These are phyloP conservation scores for Agonum fuliginosum DNA, from an alignment of 2,888 invertebrate genomes.

Conservation along the genomic window DNA sequence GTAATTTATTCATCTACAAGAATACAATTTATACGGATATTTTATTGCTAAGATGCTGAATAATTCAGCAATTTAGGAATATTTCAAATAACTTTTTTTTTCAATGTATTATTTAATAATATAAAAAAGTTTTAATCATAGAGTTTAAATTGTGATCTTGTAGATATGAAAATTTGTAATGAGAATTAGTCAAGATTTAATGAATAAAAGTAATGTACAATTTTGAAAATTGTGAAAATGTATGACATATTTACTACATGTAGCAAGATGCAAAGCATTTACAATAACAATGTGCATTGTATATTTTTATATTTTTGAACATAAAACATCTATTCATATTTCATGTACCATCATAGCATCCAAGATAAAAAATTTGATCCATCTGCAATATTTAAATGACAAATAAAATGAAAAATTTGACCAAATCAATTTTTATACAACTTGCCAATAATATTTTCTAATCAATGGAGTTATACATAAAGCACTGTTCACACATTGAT, in stretches of 20 bases:
- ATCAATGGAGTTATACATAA: too few relatives aligned
- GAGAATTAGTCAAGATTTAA: background rate
- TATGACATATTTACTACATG: background rate
- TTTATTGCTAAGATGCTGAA: background rate
- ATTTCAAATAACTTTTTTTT: too few relatives aligned
- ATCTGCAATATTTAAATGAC: too few relatives aligned
- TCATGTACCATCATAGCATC: too few relatives aligned
- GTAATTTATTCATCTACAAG: background rate
- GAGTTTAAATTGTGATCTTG: background rate
- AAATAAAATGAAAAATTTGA: too few relatives aligned
- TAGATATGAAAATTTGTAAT: background rate
- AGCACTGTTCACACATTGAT: too few relatives aligned
- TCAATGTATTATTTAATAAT: too few relatives aligned
- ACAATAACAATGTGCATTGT: background rate
- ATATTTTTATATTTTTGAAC: background rate
- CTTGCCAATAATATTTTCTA: too few relatives aligned
- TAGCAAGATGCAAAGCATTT: background rate
- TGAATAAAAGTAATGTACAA: slow-evolving; percentile 20
- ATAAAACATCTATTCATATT: background rate
- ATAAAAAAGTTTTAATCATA: background rate
- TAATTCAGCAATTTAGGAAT: too few relatives aligned
- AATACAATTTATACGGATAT: background rate
- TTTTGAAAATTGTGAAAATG: slow-evolving; percentile 2
- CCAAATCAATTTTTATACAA: too few relatives aligned
- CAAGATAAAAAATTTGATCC: too few relatives aligned